Evolutionary conservation across 2,888 invertebrate species (phyloP).

Genomic region (Junonia oenone): DNA sequence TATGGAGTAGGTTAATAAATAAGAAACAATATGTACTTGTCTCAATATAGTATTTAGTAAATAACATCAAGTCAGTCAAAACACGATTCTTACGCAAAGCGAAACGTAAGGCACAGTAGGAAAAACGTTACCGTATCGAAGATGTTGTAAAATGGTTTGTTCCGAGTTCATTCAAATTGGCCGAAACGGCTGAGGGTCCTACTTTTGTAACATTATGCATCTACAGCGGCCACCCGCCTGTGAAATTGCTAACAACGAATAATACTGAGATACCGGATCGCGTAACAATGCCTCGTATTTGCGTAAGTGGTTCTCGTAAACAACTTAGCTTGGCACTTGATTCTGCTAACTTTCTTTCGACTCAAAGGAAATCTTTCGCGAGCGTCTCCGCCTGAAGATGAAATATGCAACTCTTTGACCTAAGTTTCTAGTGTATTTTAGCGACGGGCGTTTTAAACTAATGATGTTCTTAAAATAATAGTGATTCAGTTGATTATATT

Average conservation of each 20-base stretch:
- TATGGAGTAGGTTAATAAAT: too few relatives aligned
- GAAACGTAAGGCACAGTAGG: background rate
- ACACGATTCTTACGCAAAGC: background rate
- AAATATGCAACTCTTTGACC: conserved; percentile 18
- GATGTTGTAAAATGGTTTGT: conserved; percentile 4
- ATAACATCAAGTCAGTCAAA: background rate
- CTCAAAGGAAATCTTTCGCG: conserved; percentile 22
- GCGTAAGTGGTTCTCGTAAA: conserved; percentile 34
- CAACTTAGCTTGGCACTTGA: conserved; percentile 25
- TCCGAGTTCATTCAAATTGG: conserved; percentile 41
- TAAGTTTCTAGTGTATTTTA: background rate
- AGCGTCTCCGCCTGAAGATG: conserved; percentile 13
- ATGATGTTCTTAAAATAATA: background rate
- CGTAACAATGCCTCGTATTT: conserved; percentile 36
- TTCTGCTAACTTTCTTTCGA: conserved; percentile 23
- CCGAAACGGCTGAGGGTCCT: conserved; percentile 32
- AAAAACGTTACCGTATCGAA: conserved; percentile 5
- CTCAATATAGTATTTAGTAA: too few relatives aligned
- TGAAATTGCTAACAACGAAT: conserved; percentile 53
- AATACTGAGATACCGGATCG: conserved; percentile 35
- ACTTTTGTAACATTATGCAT: conserved; percentile 33
- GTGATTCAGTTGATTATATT: background rate
- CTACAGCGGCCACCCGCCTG: conserved; percentile 40
- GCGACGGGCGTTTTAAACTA: background rate
- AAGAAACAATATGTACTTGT: too few relatives aligned